Evolutionary conservation across 2,797 vertebrate species (phyloP), one percentile per base, ranked within the genome.

Genomic region (Gastrophryne carolinensis): DNA sequence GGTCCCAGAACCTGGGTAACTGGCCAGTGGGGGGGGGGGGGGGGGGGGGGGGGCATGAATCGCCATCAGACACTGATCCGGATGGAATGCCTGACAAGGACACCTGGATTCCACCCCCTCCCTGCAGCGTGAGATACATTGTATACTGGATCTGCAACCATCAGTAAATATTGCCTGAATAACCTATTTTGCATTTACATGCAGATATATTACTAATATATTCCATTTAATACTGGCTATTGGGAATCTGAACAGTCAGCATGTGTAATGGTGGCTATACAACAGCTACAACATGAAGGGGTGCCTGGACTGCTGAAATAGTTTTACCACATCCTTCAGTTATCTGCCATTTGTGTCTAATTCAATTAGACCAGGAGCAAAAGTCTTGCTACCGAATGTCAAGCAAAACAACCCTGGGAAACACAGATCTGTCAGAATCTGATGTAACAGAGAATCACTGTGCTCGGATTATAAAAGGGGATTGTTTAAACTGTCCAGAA

Each of bases 301-400:
- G 26, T 47, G 3, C 35, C 60, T 37, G n/a, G n/a, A 5, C 12
- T 62, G n/a, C 8, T 23, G 13, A 24, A 3, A 27, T 39, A 37
- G 21, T 69, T 19, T 19, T 37, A 68, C 34, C 50, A 56, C 65
- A 26, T 69, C 52, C 66, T 69, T 69, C 52, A 39, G 35, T 68
- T 35, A 56, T 39, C 50, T 56, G 35, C 24, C 61, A 65, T 56
- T 65, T 73, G 13, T 5, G 19, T 44, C 13, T 65, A 73, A 65
- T 73, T 64, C 21, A 44, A 54, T 73, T 65, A 65, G 47, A 24
- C 9, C 10, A 17, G 17, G 41, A 64, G 49, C 11, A 21, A 73
- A 54, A 17, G 49, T 53, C 17, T 54, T 26, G 44, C 44, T 47
- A 49, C 41, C 21, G 52, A 61, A 52, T 37, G 69, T 62, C 29